A percentile compares a stretch with the other conserved stretches of the same genome.
phyloP scores from a whole-genome alignment of 2,888 invertebrate genomes.

The Drosophila setosimentum region DNA sequence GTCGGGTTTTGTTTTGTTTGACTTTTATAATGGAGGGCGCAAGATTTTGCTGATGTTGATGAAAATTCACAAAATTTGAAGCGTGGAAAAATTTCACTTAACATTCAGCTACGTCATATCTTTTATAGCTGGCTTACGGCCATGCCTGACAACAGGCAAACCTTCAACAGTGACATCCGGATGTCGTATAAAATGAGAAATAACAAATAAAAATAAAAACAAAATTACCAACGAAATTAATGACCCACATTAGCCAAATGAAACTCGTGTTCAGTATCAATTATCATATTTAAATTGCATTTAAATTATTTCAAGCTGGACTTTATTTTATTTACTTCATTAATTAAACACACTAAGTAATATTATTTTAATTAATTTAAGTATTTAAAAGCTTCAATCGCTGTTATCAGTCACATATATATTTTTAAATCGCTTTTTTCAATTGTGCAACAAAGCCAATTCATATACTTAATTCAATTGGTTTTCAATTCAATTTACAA shows the following conservation, averaged over 20 bases:
- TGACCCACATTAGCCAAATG: slow-evolving; percentile 3
- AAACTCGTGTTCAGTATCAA: slow-evolving; percentile 6
- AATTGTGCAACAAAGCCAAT: background rate
- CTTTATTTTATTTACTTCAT: background rate
- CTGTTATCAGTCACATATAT: background rate
- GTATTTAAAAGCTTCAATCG: background rate
- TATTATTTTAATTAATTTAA: background rate
- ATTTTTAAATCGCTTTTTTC: background rate
- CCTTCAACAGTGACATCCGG: slow-evolving; percentile 10
- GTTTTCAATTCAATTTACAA: background rate
- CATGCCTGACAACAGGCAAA: slow-evolving; percentile 6
- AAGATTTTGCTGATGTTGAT: slow-evolving; percentile 60
- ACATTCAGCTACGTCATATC: slow-evolving; percentile 58
- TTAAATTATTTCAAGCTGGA: background rate
- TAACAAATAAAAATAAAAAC: background rate
- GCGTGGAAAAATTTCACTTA: slow-evolving; percentile 71
- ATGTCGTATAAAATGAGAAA: background rate
- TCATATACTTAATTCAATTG: background rate
- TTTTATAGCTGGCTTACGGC: slow-evolving; percentile 53
- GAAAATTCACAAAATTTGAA: slow-evolving; percentile 67
- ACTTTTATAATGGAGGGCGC: slow-evolving; percentile 56
- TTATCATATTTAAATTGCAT: slow-evolving; percentile 3
- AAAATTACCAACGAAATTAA: background rate
- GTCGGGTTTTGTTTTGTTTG: slow-evolving; percentile 46
- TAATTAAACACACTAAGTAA: background rate